These are phyloP conservation scores for Eupithecia insigniata DNA, from an alignment of 2,888 invertebrate genomes.

Conservation along the genomic window DNA sequence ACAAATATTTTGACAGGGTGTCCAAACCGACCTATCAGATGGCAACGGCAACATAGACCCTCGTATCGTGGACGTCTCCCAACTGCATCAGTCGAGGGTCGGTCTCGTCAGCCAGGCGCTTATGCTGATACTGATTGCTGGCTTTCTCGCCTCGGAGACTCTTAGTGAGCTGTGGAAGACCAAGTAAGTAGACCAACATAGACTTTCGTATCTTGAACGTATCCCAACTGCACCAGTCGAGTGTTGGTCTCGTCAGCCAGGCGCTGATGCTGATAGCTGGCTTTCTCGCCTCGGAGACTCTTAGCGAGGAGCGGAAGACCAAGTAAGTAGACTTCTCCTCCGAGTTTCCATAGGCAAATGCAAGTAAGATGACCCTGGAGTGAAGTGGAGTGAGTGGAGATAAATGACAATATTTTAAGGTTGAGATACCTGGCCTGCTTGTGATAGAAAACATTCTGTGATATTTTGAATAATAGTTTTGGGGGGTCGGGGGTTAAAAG, in stretches of 20 bases:
- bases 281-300: slow-evolving; percentile 95
- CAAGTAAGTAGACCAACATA: slow-evolving; percentile 86
- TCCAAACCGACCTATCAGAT: slow-evolving; percentile 70
- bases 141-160: slow-evolving; percentile 95
- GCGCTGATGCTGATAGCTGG: slow-evolving; percentile 95
- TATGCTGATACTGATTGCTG: slow-evolving; percentile 94
- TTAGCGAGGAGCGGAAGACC: slow-evolving; percentile 96
- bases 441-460: too few species aligned
- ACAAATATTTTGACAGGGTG: slow-evolving; percentile 57
- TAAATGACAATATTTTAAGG: neutral
- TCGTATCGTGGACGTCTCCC: slow-evolving; percentile 90
- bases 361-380: too few species aligned
- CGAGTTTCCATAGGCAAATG: too few species aligned
- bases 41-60: slow-evolving; percentile 70
- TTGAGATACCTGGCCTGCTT: neutral
- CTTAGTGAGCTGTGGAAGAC: slow-evolving; percentile 96
- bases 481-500: too few species aligned
- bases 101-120: slow-evolving; percentile 95
- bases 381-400: too few species aligned
- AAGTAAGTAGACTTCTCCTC: slow-evolving; percentile 85
- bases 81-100: slow-evolving; percentile 94
- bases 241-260: slow-evolving; percentile 94
- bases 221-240: slow-evolving; percentile 95
- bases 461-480: too few species aligned
- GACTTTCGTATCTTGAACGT: slow-evolving; percentile 87